These are phyloP conservation scores for Smutsia gigantea DNA, from an alignment of 2,797 vertebrate genomes.

Conservation along the genomic window DNA sequence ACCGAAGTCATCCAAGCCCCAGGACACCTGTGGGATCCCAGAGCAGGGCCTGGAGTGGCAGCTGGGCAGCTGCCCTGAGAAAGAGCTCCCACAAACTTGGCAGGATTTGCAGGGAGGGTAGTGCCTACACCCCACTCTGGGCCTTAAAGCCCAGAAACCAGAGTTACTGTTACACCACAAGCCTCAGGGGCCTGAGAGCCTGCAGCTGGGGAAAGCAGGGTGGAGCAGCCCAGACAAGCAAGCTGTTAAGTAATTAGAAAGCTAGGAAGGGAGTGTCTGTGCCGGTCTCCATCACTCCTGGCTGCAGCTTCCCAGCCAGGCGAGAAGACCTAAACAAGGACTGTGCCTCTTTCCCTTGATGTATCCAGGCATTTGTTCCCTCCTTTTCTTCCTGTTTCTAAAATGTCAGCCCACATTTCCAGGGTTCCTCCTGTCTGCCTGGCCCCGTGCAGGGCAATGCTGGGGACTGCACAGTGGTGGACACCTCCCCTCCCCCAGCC, in stretches of 20 bases:
- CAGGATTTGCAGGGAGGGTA: neutral
- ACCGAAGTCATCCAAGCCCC: neutral
- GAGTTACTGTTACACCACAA: neutral
- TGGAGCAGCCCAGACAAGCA: neutral
- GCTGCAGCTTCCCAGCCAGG: neutral
- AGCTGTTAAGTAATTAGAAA: constrained; percentile 23
- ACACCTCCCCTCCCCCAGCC: neutral
- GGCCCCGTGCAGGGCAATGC: neutral
- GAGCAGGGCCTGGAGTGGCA: too few relatives aligned
- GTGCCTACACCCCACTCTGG: neutral
- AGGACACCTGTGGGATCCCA: neutral
- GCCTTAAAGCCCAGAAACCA: neutral
- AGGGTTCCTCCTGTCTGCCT: neutral
- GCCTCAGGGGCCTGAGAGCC: neutral
- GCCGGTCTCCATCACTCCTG: neutral
- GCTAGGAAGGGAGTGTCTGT: neutral
- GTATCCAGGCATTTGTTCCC: neutral
- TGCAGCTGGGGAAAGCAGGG: too few relatives aligned
- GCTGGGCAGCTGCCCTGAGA: neutral
- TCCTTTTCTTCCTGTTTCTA: neutral
- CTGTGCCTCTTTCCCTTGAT: neutral
- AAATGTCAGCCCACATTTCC: neutral
- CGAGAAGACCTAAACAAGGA: neutral
- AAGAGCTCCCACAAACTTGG: neutral
- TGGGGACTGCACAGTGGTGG: neutral